Percentiles rank a stretch among this genome's conserved stretches.
phyloP scores from a whole-genome alignment of 1,140 invertebrate species.

The Drosophila kikkawai region DNA sequence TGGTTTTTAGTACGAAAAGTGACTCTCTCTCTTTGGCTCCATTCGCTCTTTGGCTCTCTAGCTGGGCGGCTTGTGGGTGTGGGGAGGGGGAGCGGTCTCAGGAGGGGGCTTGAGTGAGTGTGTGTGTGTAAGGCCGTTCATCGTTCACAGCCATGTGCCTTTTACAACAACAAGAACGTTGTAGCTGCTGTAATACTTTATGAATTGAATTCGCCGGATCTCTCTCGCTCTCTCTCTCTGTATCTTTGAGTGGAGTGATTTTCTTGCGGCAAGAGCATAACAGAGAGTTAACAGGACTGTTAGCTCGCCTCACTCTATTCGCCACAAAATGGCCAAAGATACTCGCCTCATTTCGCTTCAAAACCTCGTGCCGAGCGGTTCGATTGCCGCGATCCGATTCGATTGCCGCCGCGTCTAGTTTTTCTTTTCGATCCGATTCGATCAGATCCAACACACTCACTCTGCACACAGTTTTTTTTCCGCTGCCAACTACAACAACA shows the following conservation, averaged over 20 bases:
- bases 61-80: constrained; percentile 8
- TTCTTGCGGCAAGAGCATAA: not conserved
- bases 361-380: constrained; percentile 55
- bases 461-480: constrained; percentile 40
- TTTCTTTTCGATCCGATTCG: constrained; percentile 40
- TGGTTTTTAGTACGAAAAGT: constrained; percentile 79
- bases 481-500: constrained; percentile 1
- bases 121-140: constrained; percentile 39
- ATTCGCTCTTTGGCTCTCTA: not conserved
- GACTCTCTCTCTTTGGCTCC: constrained; percentile 23
- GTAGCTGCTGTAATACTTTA: constrained; percentile 42
- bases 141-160: constrained; percentile 44
- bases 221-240: constrained; percentile 12
- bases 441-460: constrained; percentile 13
- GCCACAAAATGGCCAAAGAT: constrained; percentile 18
- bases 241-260: constrained; percentile 12
- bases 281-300: constrained; percentile 28
- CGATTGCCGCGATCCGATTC: constrained; percentile 50
- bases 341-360: constrained; percentile 77
- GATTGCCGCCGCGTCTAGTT: constrained; percentile 40
- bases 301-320: constrained; percentile 11
- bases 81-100: not conserved
- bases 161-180: constrained; percentile 32
- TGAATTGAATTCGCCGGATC: constrained; percentile 45
- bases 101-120: not conserved